phyloP scores from a whole-genome alignment of 2,113 vertebrate genomes.

The Tetraodon nigroviridis region DNA sequence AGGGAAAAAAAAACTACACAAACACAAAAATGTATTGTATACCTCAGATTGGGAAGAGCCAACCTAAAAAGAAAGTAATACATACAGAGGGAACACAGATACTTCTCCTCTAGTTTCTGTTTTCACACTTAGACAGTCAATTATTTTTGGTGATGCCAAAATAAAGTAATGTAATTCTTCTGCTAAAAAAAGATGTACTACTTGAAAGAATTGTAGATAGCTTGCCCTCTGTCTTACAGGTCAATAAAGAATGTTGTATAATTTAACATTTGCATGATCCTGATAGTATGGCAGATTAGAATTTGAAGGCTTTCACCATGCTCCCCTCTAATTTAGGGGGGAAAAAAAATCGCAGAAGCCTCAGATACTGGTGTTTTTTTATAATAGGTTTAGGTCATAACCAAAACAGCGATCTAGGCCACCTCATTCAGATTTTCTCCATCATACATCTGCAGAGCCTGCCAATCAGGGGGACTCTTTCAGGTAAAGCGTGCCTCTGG shows the following conservation, averaged over 20 bases:
- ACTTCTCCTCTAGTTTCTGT: conserved; percentile 1
- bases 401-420: neutral
- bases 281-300: too few species aligned
- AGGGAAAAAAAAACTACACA: neutral
- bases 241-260: too few species aligned
- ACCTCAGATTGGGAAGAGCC: neutral
- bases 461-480: conserved; percentile 2
- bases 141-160: conserved; percentile 8
- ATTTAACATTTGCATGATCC: too few species aligned
- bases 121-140: conserved; percentile 12
- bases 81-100: neutral
- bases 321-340: too few species aligned
- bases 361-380: too few species aligned
- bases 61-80: neutral
- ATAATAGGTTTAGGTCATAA: neutral
- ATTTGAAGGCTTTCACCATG: too few species aligned
- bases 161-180: neutral
- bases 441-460: conserved; percentile 8
- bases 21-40: too few species aligned
- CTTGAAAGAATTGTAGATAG: too few species aligned
- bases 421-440: neutral
- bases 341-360: too few species aligned
- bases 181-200: too few species aligned
- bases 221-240: too few species aligned
- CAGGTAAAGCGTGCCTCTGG: conserved; percentile 14